These are phyloP conservation scores for Hermaeophaga mercurialis DNA, from an alignment of 2,888 invertebrate species.

Conservation along the genomic window DNA sequence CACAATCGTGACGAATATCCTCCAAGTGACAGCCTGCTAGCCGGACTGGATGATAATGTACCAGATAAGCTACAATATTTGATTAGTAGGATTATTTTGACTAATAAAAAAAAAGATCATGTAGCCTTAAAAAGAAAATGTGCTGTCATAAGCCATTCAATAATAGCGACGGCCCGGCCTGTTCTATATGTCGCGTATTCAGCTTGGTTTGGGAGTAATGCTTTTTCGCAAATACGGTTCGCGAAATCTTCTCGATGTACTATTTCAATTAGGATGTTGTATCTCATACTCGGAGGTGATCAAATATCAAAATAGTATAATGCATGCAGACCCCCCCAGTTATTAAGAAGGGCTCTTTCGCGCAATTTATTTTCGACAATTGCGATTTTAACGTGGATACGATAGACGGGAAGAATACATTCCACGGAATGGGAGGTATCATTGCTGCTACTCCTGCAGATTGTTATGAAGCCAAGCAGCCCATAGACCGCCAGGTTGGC, in stretches of 20 bases:
- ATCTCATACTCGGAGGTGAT: conserved; percentile 1
- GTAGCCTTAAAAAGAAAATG: not conserved
- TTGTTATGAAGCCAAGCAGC: conserved; percentile 6
- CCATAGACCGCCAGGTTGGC: not conserved
- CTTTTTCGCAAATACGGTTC: conserved; percentile 3
- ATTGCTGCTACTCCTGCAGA: conserved; percentile 1
- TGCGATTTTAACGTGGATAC: no score
- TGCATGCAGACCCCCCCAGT: not conserved
- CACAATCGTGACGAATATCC: not conserved
- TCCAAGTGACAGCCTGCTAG: conserved; percentile 2
- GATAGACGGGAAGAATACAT: no score
- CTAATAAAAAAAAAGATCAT: not conserved
- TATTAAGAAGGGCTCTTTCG: conserved; percentile 1
- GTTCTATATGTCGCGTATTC: conserved; percentile 6
- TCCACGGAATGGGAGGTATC: no score
- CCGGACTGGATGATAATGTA: not conserved
- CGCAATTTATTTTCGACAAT: no score
- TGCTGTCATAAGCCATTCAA: conserved; percentile 1
- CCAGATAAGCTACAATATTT: conserved; percentile 5
- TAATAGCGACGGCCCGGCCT: not conserved
- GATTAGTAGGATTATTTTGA: not conserved
- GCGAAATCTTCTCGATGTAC: not conserved
- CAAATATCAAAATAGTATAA: no score
- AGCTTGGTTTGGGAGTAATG: conserved; percentile 6
- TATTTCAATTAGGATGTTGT: conserved; percentile 3